Percentiles rank a stretch among this genome's conserved stretches.
Evolutionary conservation across 2,888 invertebrate species (phyloP).

Genomic region (Eristalis pertinax): DNA sequence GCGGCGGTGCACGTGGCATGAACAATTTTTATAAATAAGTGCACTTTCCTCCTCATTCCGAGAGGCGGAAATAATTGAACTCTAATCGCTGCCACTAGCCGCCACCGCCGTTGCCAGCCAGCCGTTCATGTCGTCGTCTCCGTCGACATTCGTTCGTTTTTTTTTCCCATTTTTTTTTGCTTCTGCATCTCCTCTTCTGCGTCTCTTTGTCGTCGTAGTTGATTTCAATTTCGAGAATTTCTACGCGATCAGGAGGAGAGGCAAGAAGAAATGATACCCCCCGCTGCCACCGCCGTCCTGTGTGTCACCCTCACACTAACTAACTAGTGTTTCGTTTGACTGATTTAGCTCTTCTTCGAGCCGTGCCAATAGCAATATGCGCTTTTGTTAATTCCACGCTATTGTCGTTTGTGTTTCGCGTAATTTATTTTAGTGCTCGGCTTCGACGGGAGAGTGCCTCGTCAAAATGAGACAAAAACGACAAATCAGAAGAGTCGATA

Average conservation of each 20-base stretch:
- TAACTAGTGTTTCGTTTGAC: slow-evolving; percentile 42
- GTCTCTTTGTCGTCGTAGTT: slow-evolving; percentile 11
- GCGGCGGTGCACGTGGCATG: slow-evolving; percentile 41
- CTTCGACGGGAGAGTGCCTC: slow-evolving; percentile 9
- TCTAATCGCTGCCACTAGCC: slow-evolving; percentile 47
- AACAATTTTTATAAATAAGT: slow-evolving; percentile 52
- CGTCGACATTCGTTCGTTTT: not conserved
- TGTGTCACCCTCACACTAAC: not conserved
- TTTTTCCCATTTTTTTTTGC: not conserved
- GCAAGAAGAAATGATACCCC: slow-evolving; percentile 18
- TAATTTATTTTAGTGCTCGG: slow-evolving; percentile 20
- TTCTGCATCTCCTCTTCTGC: not conserved
- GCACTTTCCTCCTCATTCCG: slow-evolving; percentile 46
- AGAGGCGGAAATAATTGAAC: slow-evolving; percentile 69
- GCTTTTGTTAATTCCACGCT: slow-evolving; percentile 46
- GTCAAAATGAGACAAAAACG: not conserved
- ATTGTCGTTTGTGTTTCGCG: slow-evolving; percentile 28
- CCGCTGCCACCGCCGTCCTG: not conserved
- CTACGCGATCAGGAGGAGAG: slow-evolving; percentile 34
- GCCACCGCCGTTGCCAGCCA: slow-evolving; percentile 4
- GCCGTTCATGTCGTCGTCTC: not conserved
- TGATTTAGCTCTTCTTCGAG: slow-evolving; percentile 48
- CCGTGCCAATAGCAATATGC: slow-evolving; percentile 65
- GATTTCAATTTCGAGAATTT: slow-evolving; percentile 37
- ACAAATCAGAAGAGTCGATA: slow-evolving; percentile 30